phyloP scores from a whole-genome alignment of 2,113 vertebrate genomes.

The Pachyramphus minor region DNA sequence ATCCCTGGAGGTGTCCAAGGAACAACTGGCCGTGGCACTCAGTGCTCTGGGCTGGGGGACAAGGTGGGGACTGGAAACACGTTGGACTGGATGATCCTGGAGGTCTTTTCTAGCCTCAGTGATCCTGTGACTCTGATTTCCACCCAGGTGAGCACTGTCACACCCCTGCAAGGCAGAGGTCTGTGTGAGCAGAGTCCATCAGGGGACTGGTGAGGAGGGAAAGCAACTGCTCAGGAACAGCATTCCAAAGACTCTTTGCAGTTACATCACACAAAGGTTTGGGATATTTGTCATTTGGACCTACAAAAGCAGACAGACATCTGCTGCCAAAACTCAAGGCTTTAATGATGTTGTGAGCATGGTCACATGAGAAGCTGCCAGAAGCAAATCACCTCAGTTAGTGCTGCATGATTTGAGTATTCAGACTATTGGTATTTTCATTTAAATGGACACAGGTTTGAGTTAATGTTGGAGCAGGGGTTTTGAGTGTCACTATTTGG shows the following conservation, averaged over 20 bases:
- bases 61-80: neutral
- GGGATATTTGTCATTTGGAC: neutral
- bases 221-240: neutral
- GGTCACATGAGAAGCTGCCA: neutral
- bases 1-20: neutral
- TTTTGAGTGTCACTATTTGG: neutral
- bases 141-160: neutral
- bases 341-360: neutral
- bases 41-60: neutral
- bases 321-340: neutral
- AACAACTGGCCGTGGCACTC: neutral
- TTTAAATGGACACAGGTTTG: neutral
- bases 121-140: neutral
- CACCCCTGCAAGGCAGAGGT: neutral
- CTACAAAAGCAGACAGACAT: neutral
- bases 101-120: neutral
- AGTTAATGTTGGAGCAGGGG: neutral
- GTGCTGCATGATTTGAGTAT: neutral
- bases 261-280: neutral
- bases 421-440: neutral
- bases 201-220: accelerated
- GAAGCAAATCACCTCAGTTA: neutral
- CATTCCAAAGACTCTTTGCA: neutral
- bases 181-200: neutral
- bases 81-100: neutral